phyloP scores from a whole-genome alignment of 2,113 vertebrate species.

The Pitta sordida region DNA sequence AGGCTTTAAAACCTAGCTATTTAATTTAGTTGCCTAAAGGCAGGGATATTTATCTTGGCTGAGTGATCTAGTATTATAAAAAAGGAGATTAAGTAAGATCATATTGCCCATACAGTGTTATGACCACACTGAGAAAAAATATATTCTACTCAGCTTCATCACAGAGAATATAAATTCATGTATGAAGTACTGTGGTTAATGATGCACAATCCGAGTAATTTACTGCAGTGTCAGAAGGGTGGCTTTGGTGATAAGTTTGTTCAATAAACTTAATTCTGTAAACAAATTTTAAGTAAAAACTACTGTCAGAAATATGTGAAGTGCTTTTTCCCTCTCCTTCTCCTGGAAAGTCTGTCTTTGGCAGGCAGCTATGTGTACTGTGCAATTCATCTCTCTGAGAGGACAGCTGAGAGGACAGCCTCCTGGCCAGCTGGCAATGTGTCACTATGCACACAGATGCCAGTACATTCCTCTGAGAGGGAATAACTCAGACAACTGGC shows the following conservation, averaged over 20 bases:
- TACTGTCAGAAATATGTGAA: not conserved
- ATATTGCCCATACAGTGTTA: not conserved
- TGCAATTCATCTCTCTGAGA: conserved; percentile 46
- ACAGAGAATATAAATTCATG: not conserved
- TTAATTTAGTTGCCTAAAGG: not conserved
- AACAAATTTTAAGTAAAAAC: conserved; percentile 35
- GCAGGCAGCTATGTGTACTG: not conserved
- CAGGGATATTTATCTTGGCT: not conserved
- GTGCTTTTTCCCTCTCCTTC: not conserved
- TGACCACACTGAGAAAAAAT: conserved; percentile 16
- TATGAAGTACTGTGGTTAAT: not conserved
- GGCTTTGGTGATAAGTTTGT: not conserved
- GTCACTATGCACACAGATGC: not conserved
- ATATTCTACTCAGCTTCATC: not conserved
- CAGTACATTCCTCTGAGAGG: not conserved
- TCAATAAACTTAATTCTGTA: not conserved
- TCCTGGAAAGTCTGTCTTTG: not conserved
- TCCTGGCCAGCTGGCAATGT: conserved; percentile 61
- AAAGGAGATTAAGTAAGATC: not conserved
- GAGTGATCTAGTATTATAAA: not conserved
- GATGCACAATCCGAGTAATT: not conserved
- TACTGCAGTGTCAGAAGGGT: not conserved
- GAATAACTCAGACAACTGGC: conserved; percentile 33
- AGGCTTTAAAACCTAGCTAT: not conserved
- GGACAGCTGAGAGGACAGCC: conserved; percentile 33